A percentile compares a stretch with the other conserved stretches of the same genome.
Conservation (phyloP, 1,140 invertebrate genomes). For the Notospermus geniculatus region DNA sequence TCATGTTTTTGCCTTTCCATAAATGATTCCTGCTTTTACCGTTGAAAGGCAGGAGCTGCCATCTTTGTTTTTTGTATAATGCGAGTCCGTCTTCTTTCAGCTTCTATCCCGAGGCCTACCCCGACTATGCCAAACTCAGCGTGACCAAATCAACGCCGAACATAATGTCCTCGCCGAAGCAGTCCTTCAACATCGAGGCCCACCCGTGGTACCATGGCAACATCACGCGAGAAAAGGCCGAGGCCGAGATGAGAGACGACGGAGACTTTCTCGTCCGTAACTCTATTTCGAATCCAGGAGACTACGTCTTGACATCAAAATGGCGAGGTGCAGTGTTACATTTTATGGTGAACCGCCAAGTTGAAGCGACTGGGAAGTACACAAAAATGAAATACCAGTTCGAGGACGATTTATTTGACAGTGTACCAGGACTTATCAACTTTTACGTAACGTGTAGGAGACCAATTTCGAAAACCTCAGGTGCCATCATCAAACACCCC, state of each 20-base stretch:
- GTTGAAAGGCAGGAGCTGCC: no score
- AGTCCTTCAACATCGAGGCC: slow-evolving; percentile 55
- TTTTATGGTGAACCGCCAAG: slow-evolving; percentile 90
- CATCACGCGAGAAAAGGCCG: slow-evolving; percentile 77
- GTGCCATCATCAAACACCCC: slow-evolving; percentile 79
- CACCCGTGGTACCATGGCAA: slow-evolving; percentile 92
- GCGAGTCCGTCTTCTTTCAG: no score
- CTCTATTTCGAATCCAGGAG: slow-evolving; percentile 87
- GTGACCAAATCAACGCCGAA: no score
- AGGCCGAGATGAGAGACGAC: slow-evolving; percentile 75
- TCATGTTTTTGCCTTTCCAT: no score
- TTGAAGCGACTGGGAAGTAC: slow-evolving; percentile 66
- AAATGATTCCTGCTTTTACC: no score
- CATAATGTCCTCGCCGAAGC: background rate
- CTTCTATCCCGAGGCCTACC: no score
- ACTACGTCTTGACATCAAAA: slow-evolving; percentile 86
- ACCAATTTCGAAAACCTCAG: slow-evolving; percentile 81
- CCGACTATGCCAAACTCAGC: no score
- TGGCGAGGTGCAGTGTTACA: slow-evolving; percentile 78
- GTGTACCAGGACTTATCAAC: slow-evolving; percentile 88
- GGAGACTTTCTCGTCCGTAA: slow-evolving; percentile 86
- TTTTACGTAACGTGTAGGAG: slow-evolving; percentile 88
- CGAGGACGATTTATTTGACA: slow-evolving; percentile 90
- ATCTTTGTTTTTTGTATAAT: no score
- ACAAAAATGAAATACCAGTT: slow-evolving; percentile 87